Percentiles rank a stretch among this genome's conserved stretches.
These are phyloP conservation scores for Melierax canorus DNA, from an alignment of 2,113 vertebrate genomes.

Conservation along the genomic window DNA sequence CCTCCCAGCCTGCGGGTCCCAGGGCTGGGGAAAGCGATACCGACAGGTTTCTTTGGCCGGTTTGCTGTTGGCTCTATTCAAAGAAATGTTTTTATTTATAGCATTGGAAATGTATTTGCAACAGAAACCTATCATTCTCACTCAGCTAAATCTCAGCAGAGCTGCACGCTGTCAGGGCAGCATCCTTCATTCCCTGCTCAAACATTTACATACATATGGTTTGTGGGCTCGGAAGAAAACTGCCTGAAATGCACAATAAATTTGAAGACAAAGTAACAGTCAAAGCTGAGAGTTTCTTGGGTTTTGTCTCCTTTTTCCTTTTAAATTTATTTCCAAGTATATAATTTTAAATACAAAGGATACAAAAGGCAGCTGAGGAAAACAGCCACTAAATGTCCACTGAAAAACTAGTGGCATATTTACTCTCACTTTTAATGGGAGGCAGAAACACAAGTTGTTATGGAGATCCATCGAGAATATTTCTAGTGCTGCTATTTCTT, in stretches of 20 bases:
- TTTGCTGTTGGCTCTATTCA: background rate
- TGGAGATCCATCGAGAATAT: background rate
- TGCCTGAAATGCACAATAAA: background rate
- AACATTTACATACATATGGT: rapidly evolving
- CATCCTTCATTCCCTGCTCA: background rate
- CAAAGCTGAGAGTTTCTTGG: background rate
- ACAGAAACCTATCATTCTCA: rapidly evolving
- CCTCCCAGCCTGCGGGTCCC: background rate
- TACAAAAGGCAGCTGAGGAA: background rate
- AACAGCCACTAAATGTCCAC: background rate
- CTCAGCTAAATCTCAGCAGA: background rate
- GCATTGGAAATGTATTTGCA: background rate
- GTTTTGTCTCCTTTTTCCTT: background rate
- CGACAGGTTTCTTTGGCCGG: background rate
- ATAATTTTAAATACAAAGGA: background rate
- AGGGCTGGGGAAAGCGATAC: rapidly evolving
- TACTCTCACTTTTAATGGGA: background rate
- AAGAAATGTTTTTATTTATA: background rate
- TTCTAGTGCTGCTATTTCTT: background rate
- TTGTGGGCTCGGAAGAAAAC: background rate
- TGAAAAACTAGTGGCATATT: background rate
- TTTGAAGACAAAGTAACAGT: background rate
- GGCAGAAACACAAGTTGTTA: background rate
- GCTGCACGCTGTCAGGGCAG: background rate
- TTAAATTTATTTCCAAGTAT: background rate